Evolutionary conservation across 92 coral and sea anemone species (phyloP).

Genomic region (Epizoanthus scotinus): DNA sequence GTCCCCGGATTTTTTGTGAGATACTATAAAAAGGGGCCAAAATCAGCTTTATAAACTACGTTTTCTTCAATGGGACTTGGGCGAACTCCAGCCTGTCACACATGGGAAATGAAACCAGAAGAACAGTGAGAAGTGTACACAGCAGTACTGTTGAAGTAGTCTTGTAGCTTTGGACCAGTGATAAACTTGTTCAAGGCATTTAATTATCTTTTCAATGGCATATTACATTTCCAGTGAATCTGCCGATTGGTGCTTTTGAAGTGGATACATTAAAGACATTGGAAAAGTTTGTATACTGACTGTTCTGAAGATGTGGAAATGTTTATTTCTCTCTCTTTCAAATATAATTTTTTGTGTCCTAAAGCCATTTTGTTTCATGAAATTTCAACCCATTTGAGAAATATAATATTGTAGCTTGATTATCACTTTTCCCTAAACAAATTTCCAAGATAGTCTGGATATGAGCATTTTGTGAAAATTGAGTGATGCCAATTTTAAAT

Average conservation of each 20-base stretch:
- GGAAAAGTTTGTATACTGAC: conserved; percentile 41
- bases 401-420: too few relatives aligned
- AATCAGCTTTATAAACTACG: too few relatives aligned
- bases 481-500: too few relatives aligned
- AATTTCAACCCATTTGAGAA: background rate
- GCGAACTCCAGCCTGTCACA: too few relatives aligned
- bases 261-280: conserved; percentile 35
- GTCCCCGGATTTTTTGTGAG: too few relatives aligned
- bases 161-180: background rate
- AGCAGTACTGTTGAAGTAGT: too few relatives aligned
- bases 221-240: conserved; percentile 36
- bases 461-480: too few relatives aligned
- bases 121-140: too few relatives aligned
- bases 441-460: background rate
- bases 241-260: conserved; percentile 24
- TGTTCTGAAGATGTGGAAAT: background rate
- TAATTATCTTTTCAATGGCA: conserved; percentile 11
- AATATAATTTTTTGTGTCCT: background rate
- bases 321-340: background rate
- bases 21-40: too few relatives aligned
- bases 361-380: conserved; percentile 4
- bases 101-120: too few relatives aligned
- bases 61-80: too few relatives aligned
- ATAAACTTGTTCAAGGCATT: background rate
- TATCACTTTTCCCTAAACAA: too few relatives aligned